These are phyloP conservation scores for Catamblyrhynchus diadema DNA, from an alignment of 2,797 vertebrate species.

Conservation along the genomic window DNA sequence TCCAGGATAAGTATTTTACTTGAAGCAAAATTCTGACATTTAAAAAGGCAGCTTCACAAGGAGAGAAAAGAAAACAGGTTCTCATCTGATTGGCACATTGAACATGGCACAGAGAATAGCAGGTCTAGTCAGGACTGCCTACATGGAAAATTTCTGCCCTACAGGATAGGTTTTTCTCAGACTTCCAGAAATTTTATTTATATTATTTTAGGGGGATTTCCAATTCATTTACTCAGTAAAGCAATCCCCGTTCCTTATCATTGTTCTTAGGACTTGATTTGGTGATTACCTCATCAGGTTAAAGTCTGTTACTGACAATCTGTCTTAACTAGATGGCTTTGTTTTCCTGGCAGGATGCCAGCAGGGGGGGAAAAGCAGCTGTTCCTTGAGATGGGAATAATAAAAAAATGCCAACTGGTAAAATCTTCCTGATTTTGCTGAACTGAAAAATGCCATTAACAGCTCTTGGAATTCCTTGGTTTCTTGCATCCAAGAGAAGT, in stretches of 20 bases:
- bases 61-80: not conserved
- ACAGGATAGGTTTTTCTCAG: not conserved
- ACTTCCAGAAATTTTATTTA: not conserved
- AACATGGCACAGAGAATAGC: not conserved
- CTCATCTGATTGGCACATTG: not conserved
- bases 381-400: constrained; percentile 29
- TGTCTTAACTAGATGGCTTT: constrained; percentile 23
- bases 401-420: constrained; percentile 11
- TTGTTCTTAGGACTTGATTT: constrained; percentile 53
- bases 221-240: constrained; percentile 13
- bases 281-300: constrained; percentile 61
- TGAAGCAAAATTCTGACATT: not conserved
- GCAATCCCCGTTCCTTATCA: constrained; percentile 23
- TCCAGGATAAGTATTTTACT: not conserved
- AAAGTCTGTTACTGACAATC: constrained; percentile 56
- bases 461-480: constrained; percentile 24
- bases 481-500: not conserved
- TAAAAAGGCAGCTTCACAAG: not conserved
- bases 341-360: constrained; percentile 30
- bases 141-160: not conserved
- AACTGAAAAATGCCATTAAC: constrained; percentile 9
- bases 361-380: constrained; percentile 25
- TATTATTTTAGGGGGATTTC: constrained; percentile 22
- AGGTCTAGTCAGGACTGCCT: not conserved
- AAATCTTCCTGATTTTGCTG: constrained; percentile 15